phyloP scores from a whole-genome alignment of 2,113 vertebrate species.

The Elaphurus davidianus region DNA sequence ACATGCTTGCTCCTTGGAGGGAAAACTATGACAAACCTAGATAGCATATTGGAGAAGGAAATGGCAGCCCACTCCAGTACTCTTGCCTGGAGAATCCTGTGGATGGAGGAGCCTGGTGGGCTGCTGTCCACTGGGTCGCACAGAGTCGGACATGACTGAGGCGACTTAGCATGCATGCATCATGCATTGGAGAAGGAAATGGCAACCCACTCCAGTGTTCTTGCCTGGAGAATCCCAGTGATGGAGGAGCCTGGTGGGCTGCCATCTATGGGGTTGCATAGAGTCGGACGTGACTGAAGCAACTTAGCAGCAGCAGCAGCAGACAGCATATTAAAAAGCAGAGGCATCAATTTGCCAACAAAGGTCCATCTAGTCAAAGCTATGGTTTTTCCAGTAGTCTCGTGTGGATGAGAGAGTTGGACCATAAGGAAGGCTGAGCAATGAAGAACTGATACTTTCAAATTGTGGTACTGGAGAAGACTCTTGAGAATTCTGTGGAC shows the following conservation, averaged over 20 bases:
- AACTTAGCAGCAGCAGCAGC: background rate
- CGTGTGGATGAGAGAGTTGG: background rate
- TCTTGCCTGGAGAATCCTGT: background rate
- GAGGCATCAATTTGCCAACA: background rate
- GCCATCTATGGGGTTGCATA: accelerated
- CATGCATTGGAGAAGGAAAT: too few relatives aligned
- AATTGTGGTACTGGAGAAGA: background rate
- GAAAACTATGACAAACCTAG: background rate
- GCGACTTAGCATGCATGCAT: background rate
- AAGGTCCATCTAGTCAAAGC: background rate
- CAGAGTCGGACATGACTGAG: background rate
- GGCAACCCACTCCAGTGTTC: too few relatives aligned
- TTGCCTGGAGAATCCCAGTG: too few relatives aligned
- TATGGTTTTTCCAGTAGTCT: background rate
- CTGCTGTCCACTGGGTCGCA: background rate
- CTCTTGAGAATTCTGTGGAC: background rate
- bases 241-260: background rate
- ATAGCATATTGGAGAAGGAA: background rate
- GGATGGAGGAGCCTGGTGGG: background rate
- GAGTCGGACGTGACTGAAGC: background rate
- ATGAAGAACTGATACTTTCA: background rate
- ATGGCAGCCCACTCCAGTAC: background rate
- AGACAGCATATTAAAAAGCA: background rate
- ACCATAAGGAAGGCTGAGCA: background rate
- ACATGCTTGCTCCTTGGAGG: background rate